These are phyloP conservation scores for Crossocerus cetratus DNA, from an alignment of 2,888 invertebrate genomes.

Conservation along the genomic window DNA sequence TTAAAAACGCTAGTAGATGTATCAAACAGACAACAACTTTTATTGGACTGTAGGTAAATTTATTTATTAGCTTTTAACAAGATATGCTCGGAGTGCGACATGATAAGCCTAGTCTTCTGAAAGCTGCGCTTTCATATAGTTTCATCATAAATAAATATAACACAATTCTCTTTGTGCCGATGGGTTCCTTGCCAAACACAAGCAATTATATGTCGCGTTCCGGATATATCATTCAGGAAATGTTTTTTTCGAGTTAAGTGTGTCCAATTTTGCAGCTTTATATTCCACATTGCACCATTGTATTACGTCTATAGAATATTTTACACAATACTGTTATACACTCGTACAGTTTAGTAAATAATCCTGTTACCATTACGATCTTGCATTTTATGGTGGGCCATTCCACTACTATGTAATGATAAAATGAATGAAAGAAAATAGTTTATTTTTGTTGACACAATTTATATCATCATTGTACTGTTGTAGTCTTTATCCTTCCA, in stretches of 20 bases:
- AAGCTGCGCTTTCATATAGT: too few relatives aligned
- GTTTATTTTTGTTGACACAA: conserved; percentile 14
- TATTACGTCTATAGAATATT: conserved; percentile 14
- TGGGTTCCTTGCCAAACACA: background rate
- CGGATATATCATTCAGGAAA: conserved; percentile 1
- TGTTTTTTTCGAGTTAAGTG: background rate
- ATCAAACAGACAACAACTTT: background rate
- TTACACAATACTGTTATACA: background rate
- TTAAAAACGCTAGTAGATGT: too few relatives aligned
- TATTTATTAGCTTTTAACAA: background rate
- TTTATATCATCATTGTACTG: background rate
- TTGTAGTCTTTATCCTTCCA: conserved; percentile 8
- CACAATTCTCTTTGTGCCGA: too few relatives aligned
- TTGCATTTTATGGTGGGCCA: conserved; percentile 5
- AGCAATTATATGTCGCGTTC: background rate
- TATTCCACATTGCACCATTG: conserved; percentile 1
- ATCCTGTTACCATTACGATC: background rate
- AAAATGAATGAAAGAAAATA: background rate
- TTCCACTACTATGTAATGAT: conserved; percentile 9
- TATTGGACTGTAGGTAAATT: conserved; percentile 6
- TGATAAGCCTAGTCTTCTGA: background rate
- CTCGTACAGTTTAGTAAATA: background rate
- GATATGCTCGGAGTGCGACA: conserved; percentile 1
- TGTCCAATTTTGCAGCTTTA: conserved; percentile 1
- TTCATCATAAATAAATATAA: too few relatives aligned